Evolutionary conservation across 2,113 vertebrate genomes (phyloP), one percentile per base, ranked within the genome.

Genomic region (Saimiri boliviensis): DNA sequence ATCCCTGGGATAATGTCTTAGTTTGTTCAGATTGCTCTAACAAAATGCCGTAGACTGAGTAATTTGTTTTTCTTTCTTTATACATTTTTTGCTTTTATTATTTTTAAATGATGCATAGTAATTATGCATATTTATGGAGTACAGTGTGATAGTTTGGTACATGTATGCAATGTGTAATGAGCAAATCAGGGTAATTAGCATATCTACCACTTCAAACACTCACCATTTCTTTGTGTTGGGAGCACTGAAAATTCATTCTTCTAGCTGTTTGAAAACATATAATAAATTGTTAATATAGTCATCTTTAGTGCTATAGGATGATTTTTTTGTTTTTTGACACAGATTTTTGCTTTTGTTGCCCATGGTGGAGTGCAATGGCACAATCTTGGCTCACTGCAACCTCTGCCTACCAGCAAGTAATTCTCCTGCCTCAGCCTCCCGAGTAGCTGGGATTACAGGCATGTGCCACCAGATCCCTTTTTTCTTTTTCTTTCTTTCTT

Each of bases 401-500:
- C 27, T 63, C 12, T 13, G 13, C 27, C 60, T 63, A 27, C 5
- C 0, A 32, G 60, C 60, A 63, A 3, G 27, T 13, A 0, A 63
- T 30, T 63, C 12, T 63, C 5, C 5, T 63, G 60, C 5, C 11
- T 63, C 60, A 32, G 60, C 27, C 60, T 63, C 60, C 60, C 60
- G 14, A 30, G 60, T 63, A 63, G 60, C 60, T 63, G 27, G 27
- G 60, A 63, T 32, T 63, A 27, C 27, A 30, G 60, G 60, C 27
- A 30, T 63, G 5, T 63, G 60, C 27, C 60, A 63, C 60, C 60
- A 14, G 12, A 27, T 32, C 5, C 30, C 30, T 14, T 63, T 63
- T 60, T 0, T 30, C 1, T 63, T 27, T 63, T 12, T 63, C n/a
- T n/a, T n/a, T n/a, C n/a, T n/a, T n/a, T 60, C 2, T 30, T 1